Conservation (phyloP, 2,113 vertebrate genomes). For the Gallinago paraguaiae region DNA sequence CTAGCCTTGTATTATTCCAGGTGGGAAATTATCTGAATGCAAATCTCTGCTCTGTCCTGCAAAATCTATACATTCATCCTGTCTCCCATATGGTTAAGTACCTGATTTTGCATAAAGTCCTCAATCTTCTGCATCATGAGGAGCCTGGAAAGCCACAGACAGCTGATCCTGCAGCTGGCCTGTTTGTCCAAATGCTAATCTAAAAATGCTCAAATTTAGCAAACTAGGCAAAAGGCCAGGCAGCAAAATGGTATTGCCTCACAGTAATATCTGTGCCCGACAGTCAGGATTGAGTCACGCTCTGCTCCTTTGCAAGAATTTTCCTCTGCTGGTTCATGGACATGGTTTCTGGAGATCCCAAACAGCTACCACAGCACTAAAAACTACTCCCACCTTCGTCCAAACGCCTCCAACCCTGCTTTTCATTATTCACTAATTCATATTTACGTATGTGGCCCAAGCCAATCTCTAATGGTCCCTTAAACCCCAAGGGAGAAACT, state of each 20-base stretch:
- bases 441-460: not conserved
- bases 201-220: not conserved
- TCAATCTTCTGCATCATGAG: not conserved
- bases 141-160: not conserved
- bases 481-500: not conserved
- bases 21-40: not conserved
- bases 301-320: not conserved
- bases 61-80: not conserved
- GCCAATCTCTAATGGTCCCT: not conserved
- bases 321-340: not conserved
- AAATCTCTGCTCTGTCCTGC: slow-evolving; percentile 13
- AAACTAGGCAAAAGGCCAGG: not conserved
- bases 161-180: not conserved
- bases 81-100: not conserved
- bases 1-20: not conserved
- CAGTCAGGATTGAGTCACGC: not conserved
- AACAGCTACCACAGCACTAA: not conserved
- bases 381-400: not conserved
- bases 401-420: not conserved
- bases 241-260: not conserved
- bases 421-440: not conserved
- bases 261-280: not conserved
- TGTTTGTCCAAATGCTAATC: not conserved
- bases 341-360: not conserved
- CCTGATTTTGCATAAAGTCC: not conserved